phyloP scores from a whole-genome alignment of 2,113 vertebrate species.

The Nannobrachium achirus region DNA sequence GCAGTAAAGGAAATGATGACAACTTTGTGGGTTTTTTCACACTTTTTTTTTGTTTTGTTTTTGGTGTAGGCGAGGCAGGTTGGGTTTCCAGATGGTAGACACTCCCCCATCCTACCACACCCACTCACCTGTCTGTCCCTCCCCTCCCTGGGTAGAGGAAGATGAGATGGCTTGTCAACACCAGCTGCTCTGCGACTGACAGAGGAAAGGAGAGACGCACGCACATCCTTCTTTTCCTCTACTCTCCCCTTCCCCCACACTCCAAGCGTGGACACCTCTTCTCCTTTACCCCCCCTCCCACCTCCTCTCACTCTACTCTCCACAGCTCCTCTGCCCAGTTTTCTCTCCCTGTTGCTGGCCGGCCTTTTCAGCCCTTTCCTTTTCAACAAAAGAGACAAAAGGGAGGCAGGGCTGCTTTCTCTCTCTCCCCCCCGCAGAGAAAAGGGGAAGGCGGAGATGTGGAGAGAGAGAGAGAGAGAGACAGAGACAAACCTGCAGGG shows the following conservation, averaged over 20 bases:
- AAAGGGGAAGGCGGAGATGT: not conserved
- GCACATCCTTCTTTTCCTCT: constrained; percentile 1
- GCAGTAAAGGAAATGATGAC: not conserved
- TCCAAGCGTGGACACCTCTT: not conserved
- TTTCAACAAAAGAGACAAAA: constrained; percentile 77
- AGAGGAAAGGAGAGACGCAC: constrained; percentile 26
- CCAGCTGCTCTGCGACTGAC: constrained; percentile 64
- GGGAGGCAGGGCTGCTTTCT: constrained; percentile 53
- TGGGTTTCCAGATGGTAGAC: constrained; percentile 38
- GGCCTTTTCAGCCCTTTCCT: constrained; percentile 73
- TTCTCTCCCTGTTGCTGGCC: constrained; percentile 58
- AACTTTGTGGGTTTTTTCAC: not conserved
- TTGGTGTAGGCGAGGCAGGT: not conserved
- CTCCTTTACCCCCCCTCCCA: constrained; percentile 1
- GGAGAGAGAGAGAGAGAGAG: not conserved
- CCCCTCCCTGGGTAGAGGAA: constrained; percentile 34
- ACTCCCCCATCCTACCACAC: constrained; percentile 42
- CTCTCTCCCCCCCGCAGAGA: constrained; percentile 51
- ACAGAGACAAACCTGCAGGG: constrained; percentile 17
- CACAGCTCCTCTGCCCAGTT: not conserved
- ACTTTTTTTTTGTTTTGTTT: not conserved
- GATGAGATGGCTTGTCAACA: constrained; percentile 40
- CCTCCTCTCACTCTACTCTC: not conserved
- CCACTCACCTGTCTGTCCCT: constrained; percentile 65
- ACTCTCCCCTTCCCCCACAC: constrained; percentile 1